These are phyloP conservation scores for Tigriopus californicus DNA, from an alignment of 2,888 invertebrate species.

Conservation along the genomic window DNA sequence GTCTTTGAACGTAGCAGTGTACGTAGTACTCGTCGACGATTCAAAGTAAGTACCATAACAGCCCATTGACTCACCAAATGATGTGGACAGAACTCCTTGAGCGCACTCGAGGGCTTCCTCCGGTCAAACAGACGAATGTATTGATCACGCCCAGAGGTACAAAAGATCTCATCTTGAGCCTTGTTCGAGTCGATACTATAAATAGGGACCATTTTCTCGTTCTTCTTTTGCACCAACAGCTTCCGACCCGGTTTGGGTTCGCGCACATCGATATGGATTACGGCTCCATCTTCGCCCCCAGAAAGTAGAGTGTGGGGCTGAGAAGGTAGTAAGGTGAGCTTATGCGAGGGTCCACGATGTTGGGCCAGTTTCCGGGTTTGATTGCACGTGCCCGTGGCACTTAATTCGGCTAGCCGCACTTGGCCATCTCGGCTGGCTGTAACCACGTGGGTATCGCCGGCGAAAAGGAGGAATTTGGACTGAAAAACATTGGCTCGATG, in stretches of 20 bases:
- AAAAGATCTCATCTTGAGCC: conserved; percentile 49
- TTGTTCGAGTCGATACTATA: conserved; percentile 78
- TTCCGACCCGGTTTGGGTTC: conserved; percentile 38
- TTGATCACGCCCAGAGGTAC: conserved; percentile 62
- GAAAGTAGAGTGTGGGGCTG: conserved; percentile 56
- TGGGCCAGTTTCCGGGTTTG: conserved; percentile 43
- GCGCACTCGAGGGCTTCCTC: conserved; percentile 14
- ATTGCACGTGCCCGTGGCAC: conserved; percentile 32
- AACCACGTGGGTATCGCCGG: conserved; percentile 38
- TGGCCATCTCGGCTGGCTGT: conserved; percentile 50
- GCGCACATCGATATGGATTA: conserved; percentile 62
- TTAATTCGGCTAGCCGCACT: conserved; percentile 41
- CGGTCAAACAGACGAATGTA: conserved; percentile 55
- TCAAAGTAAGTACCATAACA: conserved; percentile 16
- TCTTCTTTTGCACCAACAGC: conserved; percentile 30
- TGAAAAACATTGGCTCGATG: conserved; percentile 71
- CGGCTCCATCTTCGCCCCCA: conserved; percentile 70
- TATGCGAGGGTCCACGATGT: conserved; percentile 61
- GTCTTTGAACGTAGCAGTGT: not conserved
- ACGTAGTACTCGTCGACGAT: conserved; percentile 17
- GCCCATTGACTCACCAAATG: conserved; percentile 11
- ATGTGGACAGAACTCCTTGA: conserved; percentile 12
- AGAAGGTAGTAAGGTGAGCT: conserved; percentile 52
- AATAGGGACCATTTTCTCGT: conserved; percentile 45
- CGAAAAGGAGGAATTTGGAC: conserved; percentile 62